Base-by-base conservation (phyloP, 2,797 vertebrate species). In the Lutjanus campechanus region DNA sequence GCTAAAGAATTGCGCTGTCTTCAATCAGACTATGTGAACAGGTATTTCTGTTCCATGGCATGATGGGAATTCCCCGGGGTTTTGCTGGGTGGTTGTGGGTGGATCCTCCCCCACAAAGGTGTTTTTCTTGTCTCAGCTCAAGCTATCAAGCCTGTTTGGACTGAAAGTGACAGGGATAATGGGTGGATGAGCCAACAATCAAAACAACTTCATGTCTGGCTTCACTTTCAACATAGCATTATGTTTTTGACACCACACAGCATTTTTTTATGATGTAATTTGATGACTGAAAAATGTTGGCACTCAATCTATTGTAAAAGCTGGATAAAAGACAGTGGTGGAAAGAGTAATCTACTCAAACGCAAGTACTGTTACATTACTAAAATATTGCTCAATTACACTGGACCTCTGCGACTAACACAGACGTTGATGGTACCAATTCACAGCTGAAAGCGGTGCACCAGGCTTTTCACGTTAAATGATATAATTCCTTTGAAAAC, bases 61-160 rank as follows among this genome's bases (percentile, higher is more conserved):
- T 55, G 8, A 56, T 69, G 67, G 85, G 85, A 83, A 79, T 81
- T 81, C 29, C 83, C 75, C 11, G 7, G 60, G 22, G 19, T 74
- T 69, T 20, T 62, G 19, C 22, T 72, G 17, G 53, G 51, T 58
- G 65, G 41, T 12, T 63, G 70, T 79, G 58, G 63, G 51, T 61
- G n/a, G 60, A 53, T 73, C 58, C 40, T 60, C 58, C 20, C 50
- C 20, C 62, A 41, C 20, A 50, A 71, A 70, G 61, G 46, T 62
- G 20, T 63, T 68, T 77, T 41, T 65, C 3, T 77, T 55, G 49
- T 46, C 2, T 65, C 22, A 29, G 0, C 11, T 54, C n/a, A 19
- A 16, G 15, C 19, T 20, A 5, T 20, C 43, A 25, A 0, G 17
- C n/a, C 8, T 73, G 1, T 43, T 43, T 49, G 46, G 19, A 69